Evolutionary conservation across 2,888 invertebrate species (phyloP).

Genomic region (Labia minor): DNA sequence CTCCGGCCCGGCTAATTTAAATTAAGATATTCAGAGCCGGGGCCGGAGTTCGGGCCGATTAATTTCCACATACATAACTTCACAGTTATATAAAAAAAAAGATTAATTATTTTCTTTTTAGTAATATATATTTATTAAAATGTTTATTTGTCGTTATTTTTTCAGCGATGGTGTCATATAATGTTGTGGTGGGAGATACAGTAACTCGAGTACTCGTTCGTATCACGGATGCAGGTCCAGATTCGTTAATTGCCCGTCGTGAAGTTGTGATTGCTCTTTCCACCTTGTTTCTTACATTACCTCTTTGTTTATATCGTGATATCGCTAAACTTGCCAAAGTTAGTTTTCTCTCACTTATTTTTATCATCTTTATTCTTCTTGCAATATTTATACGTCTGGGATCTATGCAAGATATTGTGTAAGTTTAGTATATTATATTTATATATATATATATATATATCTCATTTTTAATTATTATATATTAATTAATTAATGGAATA

Average conservation of each 20-base stretch:
- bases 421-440: conserved; percentile 37
- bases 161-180: conserved; percentile 78
- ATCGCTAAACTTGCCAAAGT: conserved; percentile 59
- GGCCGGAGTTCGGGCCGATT: too few species aligned
- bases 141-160: conserved; percentile 28
- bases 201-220: conserved; percentile 69
- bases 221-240: conserved; percentile 46
- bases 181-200: conserved; percentile 77
- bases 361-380: conserved; percentile 59
- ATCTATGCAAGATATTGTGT: conserved; percentile 50
- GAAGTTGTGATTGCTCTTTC: conserved; percentile 60
- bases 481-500: background rate
- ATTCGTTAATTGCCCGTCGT: conserved; percentile 48
- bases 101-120: background rate
- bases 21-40: too few species aligned
- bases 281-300: conserved; percentile 62
- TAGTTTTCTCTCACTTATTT: conserved; percentile 55
- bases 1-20: too few species aligned
- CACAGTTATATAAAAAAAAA: background rate
- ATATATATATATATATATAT: conserved; percentile 18
- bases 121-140: background rate
- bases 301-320: conserved; percentile 67
- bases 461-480: too few species aligned
- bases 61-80: background rate
- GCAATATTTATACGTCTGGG: conserved; percentile 51